Conservation (phyloP, 2,113 vertebrate genomes). For the Cyanoramphus novaezelandiae region DNA sequence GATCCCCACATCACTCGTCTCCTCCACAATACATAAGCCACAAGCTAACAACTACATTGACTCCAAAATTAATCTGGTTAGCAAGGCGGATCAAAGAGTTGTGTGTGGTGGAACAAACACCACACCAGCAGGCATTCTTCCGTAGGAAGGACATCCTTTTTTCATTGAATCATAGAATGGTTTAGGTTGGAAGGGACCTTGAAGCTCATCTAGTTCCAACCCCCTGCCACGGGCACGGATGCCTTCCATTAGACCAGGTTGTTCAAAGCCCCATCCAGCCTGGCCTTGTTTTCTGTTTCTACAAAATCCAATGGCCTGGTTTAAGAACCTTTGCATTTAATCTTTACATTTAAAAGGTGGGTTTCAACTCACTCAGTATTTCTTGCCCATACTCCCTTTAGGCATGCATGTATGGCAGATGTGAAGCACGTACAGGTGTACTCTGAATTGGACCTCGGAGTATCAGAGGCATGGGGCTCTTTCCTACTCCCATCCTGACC, state of each 20-base stretch:
- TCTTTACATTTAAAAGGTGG: not conserved
- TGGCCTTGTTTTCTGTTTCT: not conserved
- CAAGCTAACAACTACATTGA: not conserved
- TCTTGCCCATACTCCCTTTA: not conserved
- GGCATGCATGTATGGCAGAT: not conserved
- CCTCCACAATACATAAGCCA: not conserved
- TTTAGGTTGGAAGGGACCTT: not conserved
- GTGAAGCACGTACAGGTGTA: not conserved
- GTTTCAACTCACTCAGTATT: not conserved
- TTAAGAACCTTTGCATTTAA: not conserved
- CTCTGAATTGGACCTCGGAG: not conserved
- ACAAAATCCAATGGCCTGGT: not conserved
- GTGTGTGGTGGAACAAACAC: not conserved
- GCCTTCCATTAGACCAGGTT: not conserved
- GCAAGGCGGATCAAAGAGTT: not conserved
- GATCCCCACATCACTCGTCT: not conserved
- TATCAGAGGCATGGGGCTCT: not conserved
- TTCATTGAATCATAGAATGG: not conserved
- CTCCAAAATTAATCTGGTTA: not conserved
- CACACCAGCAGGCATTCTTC: not conserved
- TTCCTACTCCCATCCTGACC: not conserved
- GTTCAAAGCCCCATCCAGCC: not conserved
- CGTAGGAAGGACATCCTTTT: not conserved
- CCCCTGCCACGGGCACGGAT: not conserved
- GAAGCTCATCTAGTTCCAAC: not conserved